phyloP scores from a whole-genome alignment of 2,113 vertebrate species.

The Accipiter virgatus region DNA sequence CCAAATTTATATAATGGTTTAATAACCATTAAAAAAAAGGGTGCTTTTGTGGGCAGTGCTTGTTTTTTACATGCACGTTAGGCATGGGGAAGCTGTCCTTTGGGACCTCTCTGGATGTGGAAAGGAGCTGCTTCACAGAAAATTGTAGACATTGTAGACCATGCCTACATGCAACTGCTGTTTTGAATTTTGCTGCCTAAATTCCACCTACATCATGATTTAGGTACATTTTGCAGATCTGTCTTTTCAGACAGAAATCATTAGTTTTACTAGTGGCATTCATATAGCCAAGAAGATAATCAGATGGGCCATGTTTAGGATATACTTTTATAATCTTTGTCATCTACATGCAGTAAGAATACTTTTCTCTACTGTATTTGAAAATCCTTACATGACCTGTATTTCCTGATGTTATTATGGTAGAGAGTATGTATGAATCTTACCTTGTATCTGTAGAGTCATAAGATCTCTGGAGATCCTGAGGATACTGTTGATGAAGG shows the following conservation, averaged over 20 bases:
- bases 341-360: not conserved
- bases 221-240: not conserved
- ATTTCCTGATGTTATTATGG: not conserved
- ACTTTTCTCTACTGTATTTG: not conserved
- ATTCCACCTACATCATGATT: not conserved
- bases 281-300: not conserved
- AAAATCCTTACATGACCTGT: not conserved
- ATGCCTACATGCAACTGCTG: rapidly evolving
- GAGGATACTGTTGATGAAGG: not conserved
- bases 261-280: not conserved
- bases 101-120: not conserved
- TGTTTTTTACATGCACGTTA: rapidly evolving
- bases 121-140: not conserved
- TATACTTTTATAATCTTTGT: not conserved
- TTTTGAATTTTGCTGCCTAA: not conserved
- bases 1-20: not conserved
- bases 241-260: not conserved
- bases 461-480: not conserved
- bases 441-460: not conserved
- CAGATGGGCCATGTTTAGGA: not conserved
- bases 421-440: not conserved
- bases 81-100: not conserved
- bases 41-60: not conserved
- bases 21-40: not conserved
- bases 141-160: rapidly evolving